phyloP scores from a whole-genome alignment of 2,797 vertebrate species.

The Parambassis ranga region DNA sequence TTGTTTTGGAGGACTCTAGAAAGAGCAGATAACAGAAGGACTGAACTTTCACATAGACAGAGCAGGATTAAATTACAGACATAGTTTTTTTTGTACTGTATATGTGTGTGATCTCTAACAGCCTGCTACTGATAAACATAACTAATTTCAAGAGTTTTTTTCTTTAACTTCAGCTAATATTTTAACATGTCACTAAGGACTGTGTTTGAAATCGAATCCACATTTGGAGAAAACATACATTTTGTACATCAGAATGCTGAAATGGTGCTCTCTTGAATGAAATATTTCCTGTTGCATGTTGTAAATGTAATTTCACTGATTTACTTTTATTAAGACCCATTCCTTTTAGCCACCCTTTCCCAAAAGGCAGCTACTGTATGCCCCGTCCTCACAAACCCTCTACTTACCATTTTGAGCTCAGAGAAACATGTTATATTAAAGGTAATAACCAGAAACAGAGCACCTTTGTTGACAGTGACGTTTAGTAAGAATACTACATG shows the following conservation, averaged over 20 bases:
- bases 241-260: constrained; percentile 37
- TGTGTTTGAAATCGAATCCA: constrained; percentile 2
- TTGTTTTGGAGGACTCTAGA: constrained; percentile 54
- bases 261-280: constrained; percentile 43
- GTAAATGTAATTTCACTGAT: constrained; percentile 48
- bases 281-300: constrained; percentile 59
- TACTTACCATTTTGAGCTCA: constrained; percentile 66
- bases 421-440: constrained; percentile 37
- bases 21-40: constrained; percentile 65
- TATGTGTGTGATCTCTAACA: constrained; percentile 48
- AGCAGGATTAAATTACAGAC: constrained; percentile 29
- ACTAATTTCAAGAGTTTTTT: constrained; percentile 40
- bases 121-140: constrained; percentile 36
- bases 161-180: constrained; percentile 44
- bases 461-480: background rate
- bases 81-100: constrained; percentile 19
- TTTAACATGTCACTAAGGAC: constrained; percentile 15
- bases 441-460: background rate
- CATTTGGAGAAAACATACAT: background rate
- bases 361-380: constrained; percentile 41
- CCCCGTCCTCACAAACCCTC: constrained; percentile 50
- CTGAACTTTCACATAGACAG: constrained; percentile 37
- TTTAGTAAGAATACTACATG: background rate
- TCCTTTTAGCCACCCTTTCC: constrained; percentile 50
- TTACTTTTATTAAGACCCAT: constrained; percentile 53